Conservation (phyloP, 2,797 vertebrate genomes). For the Limosa lapponica region DNA sequence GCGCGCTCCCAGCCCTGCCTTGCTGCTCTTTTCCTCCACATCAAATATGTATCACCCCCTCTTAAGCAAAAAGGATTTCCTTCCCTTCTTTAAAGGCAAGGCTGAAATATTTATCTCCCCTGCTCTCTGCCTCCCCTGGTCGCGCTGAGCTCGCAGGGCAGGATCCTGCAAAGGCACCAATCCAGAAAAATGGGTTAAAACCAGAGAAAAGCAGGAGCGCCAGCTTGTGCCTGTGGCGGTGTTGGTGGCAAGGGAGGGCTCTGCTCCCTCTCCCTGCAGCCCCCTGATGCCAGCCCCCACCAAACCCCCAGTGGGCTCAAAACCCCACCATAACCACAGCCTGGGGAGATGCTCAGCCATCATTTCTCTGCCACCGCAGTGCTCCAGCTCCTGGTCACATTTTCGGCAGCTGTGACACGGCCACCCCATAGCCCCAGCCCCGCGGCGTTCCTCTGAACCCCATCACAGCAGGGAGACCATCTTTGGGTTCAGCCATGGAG, state of each 20-base stretch:
- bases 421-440: accelerated
- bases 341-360: accelerated
- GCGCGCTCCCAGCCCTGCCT: background rate
- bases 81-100: background rate
- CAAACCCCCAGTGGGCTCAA: background rate
- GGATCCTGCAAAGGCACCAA: background rate
- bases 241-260: background rate
- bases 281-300: background rate
- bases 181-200: constrained; percentile 21
- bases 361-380: accelerated
- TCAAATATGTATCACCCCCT: constrained; percentile 53
- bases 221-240: background rate
- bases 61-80: constrained; percentile 60
- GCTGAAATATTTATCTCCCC: constrained; percentile 57
- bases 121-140: background rate
- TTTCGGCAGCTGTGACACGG: accelerated
- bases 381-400: background rate
- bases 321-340: background rate
- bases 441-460: accelerated
- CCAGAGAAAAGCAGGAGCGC: accelerated
- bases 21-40: background rate
- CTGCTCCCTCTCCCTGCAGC: background rate
- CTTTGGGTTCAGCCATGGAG: background rate
- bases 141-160: background rate
- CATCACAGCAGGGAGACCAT: background rate